Evolutionary conservation across 1,140 invertebrate species (phyloP), one percentile per base, ranked within the genome.

Genomic region (Glomeris maerens): DNA sequence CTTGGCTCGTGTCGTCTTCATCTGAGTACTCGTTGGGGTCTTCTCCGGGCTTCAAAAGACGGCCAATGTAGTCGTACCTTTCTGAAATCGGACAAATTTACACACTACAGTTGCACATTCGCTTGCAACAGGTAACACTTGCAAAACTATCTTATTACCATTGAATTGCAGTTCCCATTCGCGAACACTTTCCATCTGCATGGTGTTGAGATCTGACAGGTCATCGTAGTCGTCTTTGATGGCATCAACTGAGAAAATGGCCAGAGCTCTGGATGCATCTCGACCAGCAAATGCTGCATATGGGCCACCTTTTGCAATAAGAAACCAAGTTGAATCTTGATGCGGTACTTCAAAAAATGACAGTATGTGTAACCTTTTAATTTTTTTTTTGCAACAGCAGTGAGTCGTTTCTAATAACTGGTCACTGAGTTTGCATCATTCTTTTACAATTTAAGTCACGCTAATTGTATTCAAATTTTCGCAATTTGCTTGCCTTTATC

Each of bases 121-220:
- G n/a, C n/a, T n/a, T n/a, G n/a, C n/a, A n/a, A n/a, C n/a, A n/a
- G n/a, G n/a, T n/a, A n/a, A n/a, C n/a, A n/a, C n/a, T n/a, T n/a
- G n/a, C n/a, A n/a, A n/a, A 58, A 54, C 48, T 27, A 14, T 28
- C 42, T 41, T 57, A 45, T 65, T 74, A 89, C 89, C 90, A 78
- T 82, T 84, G 65, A 97, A 94, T 65, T 97, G 93, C 70, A 84
- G 83, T 66, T 95, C 91, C 94, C 93, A 98, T 71, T 98, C 93
- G 56, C 74, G 75, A 1, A 95, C 80, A 52, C 66, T 67, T 36
- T 73, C 71, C 71, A 75, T 73, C 55, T 77, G 68, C 67, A 81
- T 78, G 4, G 79, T 77, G 59, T 80, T 85, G 10, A 98, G 76
- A 69, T 97, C 93, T 67, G 86, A 91, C 4, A 97, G 71, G 67